phyloP scores from a whole-genome alignment of 2,888 invertebrate genomes.

The Eristalinus sepulchralis region DNA sequence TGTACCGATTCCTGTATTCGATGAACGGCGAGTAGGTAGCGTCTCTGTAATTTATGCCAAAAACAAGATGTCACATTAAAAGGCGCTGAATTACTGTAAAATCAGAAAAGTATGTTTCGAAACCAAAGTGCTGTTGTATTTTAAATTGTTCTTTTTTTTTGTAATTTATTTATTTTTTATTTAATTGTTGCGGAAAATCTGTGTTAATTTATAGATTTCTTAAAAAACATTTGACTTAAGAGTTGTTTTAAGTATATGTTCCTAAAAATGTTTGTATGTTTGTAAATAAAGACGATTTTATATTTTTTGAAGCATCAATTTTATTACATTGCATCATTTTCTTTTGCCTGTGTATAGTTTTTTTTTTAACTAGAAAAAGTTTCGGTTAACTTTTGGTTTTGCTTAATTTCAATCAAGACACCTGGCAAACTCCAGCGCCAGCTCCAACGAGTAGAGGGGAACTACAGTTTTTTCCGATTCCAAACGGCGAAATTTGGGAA shows the following conservation, averaged over 20 bases:
- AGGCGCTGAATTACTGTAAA: neutral
- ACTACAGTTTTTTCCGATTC: too few relatives aligned
- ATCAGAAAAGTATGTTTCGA: neutral
- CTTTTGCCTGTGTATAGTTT: neutral
- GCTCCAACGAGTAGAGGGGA: too few relatives aligned
- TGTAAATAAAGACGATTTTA: slow-evolving; percentile 47
- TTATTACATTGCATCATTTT: neutral
- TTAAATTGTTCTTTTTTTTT: slow-evolving; percentile 4
- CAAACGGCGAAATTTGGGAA: too few relatives aligned
- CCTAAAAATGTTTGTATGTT: neutral
- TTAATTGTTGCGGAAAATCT: slow-evolving; percentile 12
- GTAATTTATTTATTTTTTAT: slow-evolving; percentile 18
- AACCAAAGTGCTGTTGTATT: slow-evolving; percentile 29
- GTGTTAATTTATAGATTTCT: neutral
- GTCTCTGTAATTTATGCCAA: slow-evolving; percentile 75
- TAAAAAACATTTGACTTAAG: slow-evolving; percentile 5
- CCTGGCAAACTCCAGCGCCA: too few relatives aligned
- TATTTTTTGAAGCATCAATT: neutral
- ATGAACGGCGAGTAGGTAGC: slow-evolving; percentile 81
- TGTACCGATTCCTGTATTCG: slow-evolving; percentile 77
- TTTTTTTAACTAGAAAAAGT: neutral
- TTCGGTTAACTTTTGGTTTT: neutral
- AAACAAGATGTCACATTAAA: slow-evolving; percentile 77
- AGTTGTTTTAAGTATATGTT: slow-evolving; percentile 11
- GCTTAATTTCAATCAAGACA: too few relatives aligned